These are phyloP conservation scores for Pseudococcus viburni DNA, from an alignment of 2,888 invertebrate genomes.

Conservation along the genomic window DNA sequence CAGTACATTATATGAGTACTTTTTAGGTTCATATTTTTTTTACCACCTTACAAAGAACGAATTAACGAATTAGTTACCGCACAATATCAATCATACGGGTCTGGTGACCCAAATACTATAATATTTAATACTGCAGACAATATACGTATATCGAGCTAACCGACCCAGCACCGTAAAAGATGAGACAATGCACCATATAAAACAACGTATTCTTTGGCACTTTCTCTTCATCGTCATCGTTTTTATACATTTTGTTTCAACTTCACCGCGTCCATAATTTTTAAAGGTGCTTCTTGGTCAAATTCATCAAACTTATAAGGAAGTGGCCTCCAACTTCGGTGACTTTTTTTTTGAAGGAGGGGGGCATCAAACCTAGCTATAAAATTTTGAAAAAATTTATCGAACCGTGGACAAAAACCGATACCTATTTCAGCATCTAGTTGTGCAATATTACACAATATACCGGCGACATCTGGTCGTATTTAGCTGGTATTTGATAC, in stretches of 20 bases:
- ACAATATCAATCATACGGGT: conserved; percentile 60
- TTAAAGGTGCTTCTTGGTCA: background rate
- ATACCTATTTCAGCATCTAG: background rate
- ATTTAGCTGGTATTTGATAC: background rate
- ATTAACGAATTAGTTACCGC: conserved; percentile 58
- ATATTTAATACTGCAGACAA: conserved; percentile 59
- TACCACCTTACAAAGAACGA: conserved; percentile 13
- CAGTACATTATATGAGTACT: background rate
- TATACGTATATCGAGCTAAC: conserved; percentile 37
- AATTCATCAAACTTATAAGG: background rate
- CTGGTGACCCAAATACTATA: conserved; percentile 58
- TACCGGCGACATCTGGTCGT: background rate
- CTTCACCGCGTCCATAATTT: conserved; percentile 18
- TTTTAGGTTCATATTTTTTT: background rate
- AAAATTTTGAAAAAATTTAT: background rate
- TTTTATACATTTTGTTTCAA: conserved; percentile 13
- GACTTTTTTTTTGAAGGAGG: background rate
- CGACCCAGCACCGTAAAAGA: conserved; percentile 50
- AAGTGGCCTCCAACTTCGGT: background rate
- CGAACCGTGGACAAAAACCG: background rate
- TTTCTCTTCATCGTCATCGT: conserved; percentile 14
- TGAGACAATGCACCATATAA: conserved; percentile 61
- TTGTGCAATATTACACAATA: conserved; percentile 8
- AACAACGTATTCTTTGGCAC: conserved; percentile 26
- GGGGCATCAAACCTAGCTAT: background rate